A percentile compares a stretch with the other conserved stretches of the same genome.
These are phyloP conservation scores for Sarcophaga rosellei DNA, from an alignment of 2,888 invertebrate species.

Conservation along the genomic window DNA sequence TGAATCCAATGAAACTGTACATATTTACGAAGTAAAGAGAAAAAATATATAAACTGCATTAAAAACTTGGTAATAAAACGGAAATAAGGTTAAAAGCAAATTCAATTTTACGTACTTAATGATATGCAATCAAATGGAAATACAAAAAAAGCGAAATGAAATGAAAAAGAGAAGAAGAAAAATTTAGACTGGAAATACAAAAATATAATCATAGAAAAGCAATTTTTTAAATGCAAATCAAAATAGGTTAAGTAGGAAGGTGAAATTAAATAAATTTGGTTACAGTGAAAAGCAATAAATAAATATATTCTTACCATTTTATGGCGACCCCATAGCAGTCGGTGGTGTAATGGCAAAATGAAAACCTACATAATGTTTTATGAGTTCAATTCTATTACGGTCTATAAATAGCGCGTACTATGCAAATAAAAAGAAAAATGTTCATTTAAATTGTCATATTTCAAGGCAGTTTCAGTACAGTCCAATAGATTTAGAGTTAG, in stretches of 20 bases:
- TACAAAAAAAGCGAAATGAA: slow-evolving; percentile 35
- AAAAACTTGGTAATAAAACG: slow-evolving; percentile 67
- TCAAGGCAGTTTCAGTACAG: too few species aligned
- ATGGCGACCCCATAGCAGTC: too few species aligned
- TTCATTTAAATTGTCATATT: too few species aligned
- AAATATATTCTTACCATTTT: too few species aligned
- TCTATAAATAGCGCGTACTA: too few species aligned
- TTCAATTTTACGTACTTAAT: slow-evolving; percentile 68
- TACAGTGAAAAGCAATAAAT: not conserved
- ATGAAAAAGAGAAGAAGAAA: not conserved
- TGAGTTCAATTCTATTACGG: too few species aligned
- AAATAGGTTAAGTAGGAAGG: slow-evolving; percentile 70
- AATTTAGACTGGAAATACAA: not conserved
- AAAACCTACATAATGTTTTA: too few species aligned
- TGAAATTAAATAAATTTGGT: slow-evolving; percentile 21
- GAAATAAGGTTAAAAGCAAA: slow-evolving; percentile 69
- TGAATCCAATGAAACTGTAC: slow-evolving; percentile 19
- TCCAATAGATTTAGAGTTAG: too few species aligned
- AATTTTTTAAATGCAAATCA: slow-evolving; percentile 68
- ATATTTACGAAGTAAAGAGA: not conserved
- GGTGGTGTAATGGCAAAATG: too few species aligned
- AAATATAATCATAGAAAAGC: slow-evolving; percentile 50
- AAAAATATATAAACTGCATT: slow-evolving; percentile 49
- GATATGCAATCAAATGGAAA: slow-evolving; percentile 69
- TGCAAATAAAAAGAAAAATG: too few species aligned